Percentiles rank a stretch among this genome's conserved stretches.
These are phyloP conservation scores for Oophaga sylvatica DNA, from an alignment of 2,797 vertebrate genomes.

Conservation along the genomic window DNA sequence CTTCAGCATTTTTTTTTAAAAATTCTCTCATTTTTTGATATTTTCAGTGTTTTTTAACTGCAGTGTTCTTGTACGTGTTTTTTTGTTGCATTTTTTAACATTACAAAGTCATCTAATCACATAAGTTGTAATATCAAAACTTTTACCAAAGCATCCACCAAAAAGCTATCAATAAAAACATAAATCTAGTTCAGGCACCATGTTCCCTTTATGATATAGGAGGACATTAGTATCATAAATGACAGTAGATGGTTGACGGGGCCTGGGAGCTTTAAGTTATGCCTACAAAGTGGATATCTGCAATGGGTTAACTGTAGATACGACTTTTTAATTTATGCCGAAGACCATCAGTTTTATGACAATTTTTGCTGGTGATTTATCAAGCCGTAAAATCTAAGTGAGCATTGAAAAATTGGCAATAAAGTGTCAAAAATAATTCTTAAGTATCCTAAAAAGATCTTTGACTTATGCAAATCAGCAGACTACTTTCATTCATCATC, in stretches of 20 bases:
- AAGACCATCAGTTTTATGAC: conserved; percentile 51
- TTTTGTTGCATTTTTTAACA: too few species aligned
- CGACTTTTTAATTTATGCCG: conserved; percentile 38
- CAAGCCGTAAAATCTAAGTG: conserved; percentile 49
- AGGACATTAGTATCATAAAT: neutral
- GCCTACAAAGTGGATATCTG: neutral
- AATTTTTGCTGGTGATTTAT: conserved; percentile 45
- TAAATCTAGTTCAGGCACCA: neutral
- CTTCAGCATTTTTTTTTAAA: too few species aligned
- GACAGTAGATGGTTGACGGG: neutral
- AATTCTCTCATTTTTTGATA: too few species aligned
- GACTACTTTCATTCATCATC: conserved; percentile 49
- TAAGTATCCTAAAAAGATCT: conserved; percentile 57
- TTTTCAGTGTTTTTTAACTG: too few species aligned
- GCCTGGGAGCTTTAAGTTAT: neutral
- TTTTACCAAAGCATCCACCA: too few species aligned
- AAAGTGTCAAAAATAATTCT: conserved; percentile 55
- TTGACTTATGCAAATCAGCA: conserved; percentile 54
- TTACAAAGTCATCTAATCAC: too few species aligned
- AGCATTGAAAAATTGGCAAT: conserved; percentile 51
- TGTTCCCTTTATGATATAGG: neutral
- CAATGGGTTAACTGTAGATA: conserved; percentile 38
- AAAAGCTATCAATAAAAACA: too few species aligned
- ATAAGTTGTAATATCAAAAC: too few species aligned
- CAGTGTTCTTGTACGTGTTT: too few species aligned